Conservation (phyloP, 1,140 invertebrate species). For the Macrotrachela quadricornifera region DNA sequence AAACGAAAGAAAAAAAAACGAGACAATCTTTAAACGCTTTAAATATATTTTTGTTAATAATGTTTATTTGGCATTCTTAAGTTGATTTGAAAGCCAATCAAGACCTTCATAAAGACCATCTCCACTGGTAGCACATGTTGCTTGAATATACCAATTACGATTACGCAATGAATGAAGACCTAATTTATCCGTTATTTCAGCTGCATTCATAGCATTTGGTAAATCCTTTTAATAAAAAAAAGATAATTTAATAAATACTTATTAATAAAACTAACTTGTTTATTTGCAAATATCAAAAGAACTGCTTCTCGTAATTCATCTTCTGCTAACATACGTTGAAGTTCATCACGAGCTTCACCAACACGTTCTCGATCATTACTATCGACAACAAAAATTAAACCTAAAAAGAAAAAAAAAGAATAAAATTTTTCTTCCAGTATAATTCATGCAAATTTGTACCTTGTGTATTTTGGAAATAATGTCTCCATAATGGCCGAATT, state of each 20-base stretch:
- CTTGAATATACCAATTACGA: slow-evolving; percentile 45
- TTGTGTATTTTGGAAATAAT: slow-evolving; percentile 81
- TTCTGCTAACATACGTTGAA: slow-evolving; percentile 78
- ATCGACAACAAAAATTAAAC: slow-evolving; percentile 89
- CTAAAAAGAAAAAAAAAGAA: slow-evolving; percentile 11
- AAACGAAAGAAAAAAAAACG: slow-evolving; percentile 57
- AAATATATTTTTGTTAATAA: no score
- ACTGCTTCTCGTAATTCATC: slow-evolving; percentile 91
- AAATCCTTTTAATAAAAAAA: slow-evolving; percentile 41
- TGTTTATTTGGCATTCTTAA: slow-evolving; percentile 34
- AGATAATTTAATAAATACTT: no score
- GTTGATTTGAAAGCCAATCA: slow-evolving; percentile 86
- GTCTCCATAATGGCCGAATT: slow-evolving; percentile 72
- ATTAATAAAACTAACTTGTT: slow-evolving; percentile 49
- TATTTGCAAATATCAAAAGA: slow-evolving; percentile 94
- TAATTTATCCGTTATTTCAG: slow-evolving; percentile 83
- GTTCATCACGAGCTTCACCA: slow-evolving; percentile 70
- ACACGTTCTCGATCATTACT: slow-evolving; percentile 86
- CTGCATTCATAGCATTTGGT: slow-evolving; percentile 87
- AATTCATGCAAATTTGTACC: slow-evolving; percentile 20
- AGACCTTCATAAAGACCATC: slow-evolving; percentile 88
- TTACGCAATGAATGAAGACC: slow-evolving; percentile 70
- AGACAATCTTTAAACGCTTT: no score
- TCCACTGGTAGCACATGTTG: slow-evolving; percentile 86
- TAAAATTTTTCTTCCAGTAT: no score